Conservation (phyloP, 2,113 vertebrate genomes). For the Cettia cetti region DNA sequence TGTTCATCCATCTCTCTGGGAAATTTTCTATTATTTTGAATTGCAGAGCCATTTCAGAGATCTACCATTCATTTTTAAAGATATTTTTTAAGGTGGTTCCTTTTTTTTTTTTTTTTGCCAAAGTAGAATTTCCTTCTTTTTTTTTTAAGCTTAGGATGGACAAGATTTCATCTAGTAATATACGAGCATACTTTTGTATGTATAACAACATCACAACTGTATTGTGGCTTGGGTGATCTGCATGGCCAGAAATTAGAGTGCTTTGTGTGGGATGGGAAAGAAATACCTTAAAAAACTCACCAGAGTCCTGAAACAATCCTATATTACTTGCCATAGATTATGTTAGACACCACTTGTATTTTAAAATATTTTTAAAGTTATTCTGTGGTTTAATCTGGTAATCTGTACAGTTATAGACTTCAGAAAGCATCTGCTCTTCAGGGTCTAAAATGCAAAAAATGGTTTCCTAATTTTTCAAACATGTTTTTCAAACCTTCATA, state of each 20-base stretch:
- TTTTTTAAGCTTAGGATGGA: not conserved
- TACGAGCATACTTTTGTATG: not conserved
- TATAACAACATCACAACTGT: not conserved
- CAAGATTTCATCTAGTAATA: not conserved
- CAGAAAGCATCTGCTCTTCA: not conserved
- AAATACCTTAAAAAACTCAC: not conserved
- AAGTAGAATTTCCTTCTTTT: not conserved
- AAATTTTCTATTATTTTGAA: not conserved
- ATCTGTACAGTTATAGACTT: not conserved
- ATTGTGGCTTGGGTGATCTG: not conserved
- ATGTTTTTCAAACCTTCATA: not conserved
- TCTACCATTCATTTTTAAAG: not conserved
- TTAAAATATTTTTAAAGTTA: not conserved
- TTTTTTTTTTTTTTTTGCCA: not conserved
- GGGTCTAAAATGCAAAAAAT: not conserved
- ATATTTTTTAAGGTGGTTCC: not conserved
- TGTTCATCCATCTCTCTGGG: constrained; percentile 5
- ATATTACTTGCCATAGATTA: not conserved
- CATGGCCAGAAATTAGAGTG: not conserved
- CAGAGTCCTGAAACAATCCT: not conserved
- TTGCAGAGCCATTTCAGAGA: not conserved
- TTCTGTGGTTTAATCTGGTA: not conserved
- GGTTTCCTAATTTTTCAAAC: not conserved
- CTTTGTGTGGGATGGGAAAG: not conserved
- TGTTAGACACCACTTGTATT: not conserved